Percentiles rank a stretch among this genome's conserved stretches.
Conservation (phyloP, 2,113 vertebrate species). For the Tinamus guttatus region DNA sequence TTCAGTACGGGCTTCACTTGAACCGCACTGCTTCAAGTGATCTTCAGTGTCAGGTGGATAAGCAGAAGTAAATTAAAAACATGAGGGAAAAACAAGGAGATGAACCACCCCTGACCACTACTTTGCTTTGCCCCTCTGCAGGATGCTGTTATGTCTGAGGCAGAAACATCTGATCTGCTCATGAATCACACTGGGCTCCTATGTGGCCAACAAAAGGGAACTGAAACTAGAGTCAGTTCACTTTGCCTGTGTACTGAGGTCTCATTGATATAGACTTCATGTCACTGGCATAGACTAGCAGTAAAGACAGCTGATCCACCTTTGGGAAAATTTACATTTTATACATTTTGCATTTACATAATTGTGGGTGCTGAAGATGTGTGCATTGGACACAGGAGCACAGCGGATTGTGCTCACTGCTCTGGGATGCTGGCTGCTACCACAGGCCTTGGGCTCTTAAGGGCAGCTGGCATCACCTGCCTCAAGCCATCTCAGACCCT, state of each 20-base stretch:
- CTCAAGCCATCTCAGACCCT: rapidly evolving
- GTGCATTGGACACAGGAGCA: not conserved
- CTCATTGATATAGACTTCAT: not conserved
- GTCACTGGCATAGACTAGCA: not conserved
- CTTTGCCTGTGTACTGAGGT: rapidly evolving
- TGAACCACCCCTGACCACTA: not conserved
- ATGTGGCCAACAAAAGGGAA: rapidly evolving
- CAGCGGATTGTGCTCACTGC: not conserved
- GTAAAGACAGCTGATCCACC: not conserved
- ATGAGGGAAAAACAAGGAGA: not conserved
- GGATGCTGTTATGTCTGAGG: not conserved
- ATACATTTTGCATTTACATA: not conserved
- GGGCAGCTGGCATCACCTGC: not conserved
- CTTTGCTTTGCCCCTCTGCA: not conserved
- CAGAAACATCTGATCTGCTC: not conserved
- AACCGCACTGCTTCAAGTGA: not conserved
- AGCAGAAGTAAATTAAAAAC: not conserved
- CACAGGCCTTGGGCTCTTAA: not conserved
- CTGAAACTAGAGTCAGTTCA: not conserved
- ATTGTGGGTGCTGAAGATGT: not conserved
- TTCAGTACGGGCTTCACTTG: not conserved
- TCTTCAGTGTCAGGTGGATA: not conserved
- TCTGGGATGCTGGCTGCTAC: not conserved
- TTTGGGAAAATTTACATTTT: not conserved
- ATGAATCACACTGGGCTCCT: not conserved